Evolutionary conservation across 2,888 invertebrate species (phyloP).

Genomic region (Stenotaenia linearis): DNA sequence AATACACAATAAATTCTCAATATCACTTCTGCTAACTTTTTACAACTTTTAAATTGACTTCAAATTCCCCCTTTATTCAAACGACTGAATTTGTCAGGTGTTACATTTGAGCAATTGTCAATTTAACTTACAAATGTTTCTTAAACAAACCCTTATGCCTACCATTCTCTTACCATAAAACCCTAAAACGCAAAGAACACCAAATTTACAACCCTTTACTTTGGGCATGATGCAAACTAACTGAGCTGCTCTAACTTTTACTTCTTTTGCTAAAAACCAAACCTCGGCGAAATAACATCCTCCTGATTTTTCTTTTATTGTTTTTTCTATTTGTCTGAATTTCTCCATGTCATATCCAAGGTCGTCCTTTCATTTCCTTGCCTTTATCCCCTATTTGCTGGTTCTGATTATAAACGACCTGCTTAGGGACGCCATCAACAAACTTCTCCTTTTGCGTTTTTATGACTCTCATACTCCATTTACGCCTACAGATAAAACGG

Average conservation of each 20-base stretch:
- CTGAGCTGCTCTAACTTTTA: neutral
- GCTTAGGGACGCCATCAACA: constrained; percentile 1
- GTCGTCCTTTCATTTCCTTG: neutral
- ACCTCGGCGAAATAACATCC: neutral
- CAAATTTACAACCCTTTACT: neutral
- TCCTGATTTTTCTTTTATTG: neutral
- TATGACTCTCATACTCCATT: neutral
- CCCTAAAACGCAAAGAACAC: neutral
- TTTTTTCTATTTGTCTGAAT: neutral
- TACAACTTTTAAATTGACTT: too few species aligned
- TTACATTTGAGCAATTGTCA: too few species aligned
- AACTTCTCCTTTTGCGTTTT: constrained; percentile 1
- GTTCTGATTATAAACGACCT: neutral
- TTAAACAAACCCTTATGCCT: too few species aligned
- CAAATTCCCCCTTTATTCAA: too few species aligned
- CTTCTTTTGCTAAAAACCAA: neutral
- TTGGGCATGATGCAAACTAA: neutral
- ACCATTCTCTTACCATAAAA: too few species aligned
- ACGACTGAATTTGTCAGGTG: too few species aligned
- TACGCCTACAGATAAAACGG: neutral
- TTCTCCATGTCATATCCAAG: neutral
- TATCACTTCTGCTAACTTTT: too few species aligned
- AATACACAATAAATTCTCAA: too few species aligned
- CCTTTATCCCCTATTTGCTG: neutral
- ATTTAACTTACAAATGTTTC: too few species aligned